Base-by-base conservation (phyloP, 2,113 vertebrate genomes). In the Lophius piscatorius region DNA sequence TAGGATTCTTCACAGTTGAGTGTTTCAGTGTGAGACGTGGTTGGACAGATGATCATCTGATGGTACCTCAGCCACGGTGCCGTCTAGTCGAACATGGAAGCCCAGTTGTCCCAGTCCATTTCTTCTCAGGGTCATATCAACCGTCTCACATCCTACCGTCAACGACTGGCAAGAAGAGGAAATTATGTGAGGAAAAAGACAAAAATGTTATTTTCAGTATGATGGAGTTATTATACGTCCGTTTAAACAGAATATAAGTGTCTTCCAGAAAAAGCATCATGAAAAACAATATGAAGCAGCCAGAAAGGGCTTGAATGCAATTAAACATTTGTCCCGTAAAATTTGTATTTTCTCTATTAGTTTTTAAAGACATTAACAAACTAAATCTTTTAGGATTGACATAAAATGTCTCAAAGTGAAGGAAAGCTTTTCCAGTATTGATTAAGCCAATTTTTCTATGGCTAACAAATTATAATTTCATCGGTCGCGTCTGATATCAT, bases 21-120 rank as follows among this genome's bases (percentile, higher is more conserved):
- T 4, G 14, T 42, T n/a, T 33, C 10, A 21, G 44, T 17, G 12
- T 2, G 5, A 59, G 59, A 31, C 61, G 9, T 45, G 50, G 35
- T n/a, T 39, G 3, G 26, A 14, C 63, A 56, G 54, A 52, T 47
- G 60, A 60, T 50, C 17, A 6, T 70, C 14, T 26, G 39, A 73
- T 2, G 0, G 17, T 81, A 88, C 88, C 86, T 98, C 95, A 0
- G 95, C 95, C 72, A 98, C 96, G 0, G 94, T 96, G 28, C 95
- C 95, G 0, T 98, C 96, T 17, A 94, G 87, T n/a, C 95, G 94
- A 12, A 98, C 95, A 0, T 98, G 96, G 87, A 98, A 98, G 16
- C 96, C 96, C 79, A 98, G 86, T 49, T 98, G 96, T 12, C 96
- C 96, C 26, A 98, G 88, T 0, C 96, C 95, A 0, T 98, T 97